phyloP scores from a whole-genome alignment of 2,888 invertebrate genomes.

The Drosophila macrospina region DNA sequence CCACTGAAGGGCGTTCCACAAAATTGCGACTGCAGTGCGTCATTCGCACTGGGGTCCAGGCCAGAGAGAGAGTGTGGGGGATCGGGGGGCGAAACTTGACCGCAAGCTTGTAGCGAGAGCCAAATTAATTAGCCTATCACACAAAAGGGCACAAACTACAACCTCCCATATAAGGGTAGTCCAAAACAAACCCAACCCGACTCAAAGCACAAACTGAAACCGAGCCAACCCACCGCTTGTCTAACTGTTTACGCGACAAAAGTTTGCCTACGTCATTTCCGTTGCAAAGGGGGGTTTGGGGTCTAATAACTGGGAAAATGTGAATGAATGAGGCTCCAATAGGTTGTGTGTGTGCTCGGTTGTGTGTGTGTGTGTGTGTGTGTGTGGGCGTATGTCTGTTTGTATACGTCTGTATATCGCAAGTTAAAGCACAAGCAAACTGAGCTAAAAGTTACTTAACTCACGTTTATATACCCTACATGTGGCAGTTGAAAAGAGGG shows the following conservation, averaged over 20 bases:
- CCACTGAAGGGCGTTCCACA: slow-evolving; percentile 40
- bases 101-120: slow-evolving; percentile 13
- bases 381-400: slow-evolving; percentile 8
- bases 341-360: not conserved
- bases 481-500: no score
- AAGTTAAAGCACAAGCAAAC: slow-evolving; percentile 22
- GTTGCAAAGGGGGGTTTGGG: slow-evolving; percentile 19
- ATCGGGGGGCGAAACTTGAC: not conserved
- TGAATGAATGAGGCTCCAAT: slow-evolving; percentile 48
- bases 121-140: slow-evolving; percentile 53
- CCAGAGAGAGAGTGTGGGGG: not conserved
- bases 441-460: slow-evolving; percentile 63
- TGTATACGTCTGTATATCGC: slow-evolving; percentile 33
- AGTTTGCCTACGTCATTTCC: slow-evolving; percentile 58
- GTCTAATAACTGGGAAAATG: slow-evolving; percentile 36
- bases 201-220: slow-evolving; percentile 8
- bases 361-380: slow-evolving; percentile 8
- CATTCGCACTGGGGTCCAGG: slow-evolving; percentile 15
- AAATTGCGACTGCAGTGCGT: slow-evolving; percentile 45
- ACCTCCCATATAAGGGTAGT: slow-evolving; percentile 22
- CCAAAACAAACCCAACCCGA: not conserved
- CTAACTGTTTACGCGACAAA: slow-evolving; percentile 54
- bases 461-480: slow-evolving; percentile 60
- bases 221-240: slow-evolving; percentile 44
- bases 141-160: slow-evolving; percentile 22